These are phyloP conservation scores for Tiaroga cobitis DNA, from an alignment of 2,797 vertebrate genomes.

Conservation along the genomic window DNA sequence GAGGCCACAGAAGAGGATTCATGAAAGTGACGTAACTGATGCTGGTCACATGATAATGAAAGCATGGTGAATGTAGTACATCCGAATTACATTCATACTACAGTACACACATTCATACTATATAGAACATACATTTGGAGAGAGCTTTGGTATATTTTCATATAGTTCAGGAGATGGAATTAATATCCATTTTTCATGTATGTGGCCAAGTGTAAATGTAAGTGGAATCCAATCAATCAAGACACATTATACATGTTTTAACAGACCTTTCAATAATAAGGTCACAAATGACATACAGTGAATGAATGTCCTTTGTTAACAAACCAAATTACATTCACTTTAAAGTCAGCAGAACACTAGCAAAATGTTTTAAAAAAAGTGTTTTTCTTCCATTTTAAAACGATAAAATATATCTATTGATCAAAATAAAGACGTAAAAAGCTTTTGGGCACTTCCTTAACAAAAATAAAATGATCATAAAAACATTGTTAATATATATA, in stretches of 20 bases:
- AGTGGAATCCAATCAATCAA: neutral
- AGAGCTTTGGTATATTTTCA: neutral
- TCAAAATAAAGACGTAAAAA: neutral
- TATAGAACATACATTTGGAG: too few species aligned
- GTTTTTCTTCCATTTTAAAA: neutral
- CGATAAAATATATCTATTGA: neutral
- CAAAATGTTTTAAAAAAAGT: neutral
- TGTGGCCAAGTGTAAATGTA: neutral
- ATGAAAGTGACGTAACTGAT: too few species aligned
- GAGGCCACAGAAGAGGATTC: too few species aligned
- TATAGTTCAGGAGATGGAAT: neutral
- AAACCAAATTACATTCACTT: neutral
- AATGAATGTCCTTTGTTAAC: neutral
- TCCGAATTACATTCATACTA: too few species aligned
- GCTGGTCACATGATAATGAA: too few species aligned
- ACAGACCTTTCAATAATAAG: neutral
- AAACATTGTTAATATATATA: neutral
- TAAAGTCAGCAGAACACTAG: neutral
- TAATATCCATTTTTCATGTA: neutral
- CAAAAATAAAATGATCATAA: neutral
- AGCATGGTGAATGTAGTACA: too few species aligned
- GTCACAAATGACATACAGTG: neutral
- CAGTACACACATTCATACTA: too few species aligned
- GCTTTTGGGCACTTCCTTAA: neutral
- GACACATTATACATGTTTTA: neutral